Conservation (phyloP, 1,140 invertebrate genomes). For the Tetraneura akinire region DNA sequence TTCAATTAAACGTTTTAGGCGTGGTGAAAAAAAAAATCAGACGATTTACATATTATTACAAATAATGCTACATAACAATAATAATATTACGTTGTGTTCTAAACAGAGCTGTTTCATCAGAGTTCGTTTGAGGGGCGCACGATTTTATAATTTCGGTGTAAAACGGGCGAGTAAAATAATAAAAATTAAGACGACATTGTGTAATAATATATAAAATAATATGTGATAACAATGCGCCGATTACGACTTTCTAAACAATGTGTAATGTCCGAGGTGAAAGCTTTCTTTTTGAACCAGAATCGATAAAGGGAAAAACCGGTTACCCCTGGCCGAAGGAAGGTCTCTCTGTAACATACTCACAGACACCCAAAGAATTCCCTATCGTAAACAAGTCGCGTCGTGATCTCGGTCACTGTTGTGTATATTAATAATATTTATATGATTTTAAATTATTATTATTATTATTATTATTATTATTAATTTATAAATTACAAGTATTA, state of each 20-base stretch:
- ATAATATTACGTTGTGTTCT: not conserved
- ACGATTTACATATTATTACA: not conserved
- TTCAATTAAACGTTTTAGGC: not conserved
- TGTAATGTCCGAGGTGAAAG: slow-evolving; percentile 37
- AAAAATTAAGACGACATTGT: slow-evolving; percentile 5
- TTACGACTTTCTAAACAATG: slow-evolving; percentile 50
- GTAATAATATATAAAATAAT: slow-evolving; percentile 12
- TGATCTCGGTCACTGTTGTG: slow-evolving; percentile 17
- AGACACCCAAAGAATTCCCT: slow-evolving; percentile 28
- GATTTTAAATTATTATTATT: no score
- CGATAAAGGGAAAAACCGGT: slow-evolving; percentile 35
- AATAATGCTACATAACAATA: no score
- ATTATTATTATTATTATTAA: no score
- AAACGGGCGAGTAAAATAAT: slow-evolving; percentile 10
- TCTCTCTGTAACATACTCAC: slow-evolving; percentile 2
- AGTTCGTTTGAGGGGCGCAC: not conserved
- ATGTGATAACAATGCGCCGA: slow-evolving; percentile 41
- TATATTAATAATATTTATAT: slow-evolving; percentile 5
- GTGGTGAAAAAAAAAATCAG: not conserved
- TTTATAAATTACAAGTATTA: no score
- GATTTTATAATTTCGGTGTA: slow-evolving; percentile 34
- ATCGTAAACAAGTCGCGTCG: slow-evolving; percentile 28
- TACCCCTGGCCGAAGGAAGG: slow-evolving; percentile 35
- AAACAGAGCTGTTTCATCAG: not conserved
- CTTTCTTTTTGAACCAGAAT: slow-evolving; percentile 42